Percentiles rank a stretch among this genome's conserved stretches.
Conservation (phyloP, 2,113 vertebrate species). For the Muntiacus reevesi region DNA sequence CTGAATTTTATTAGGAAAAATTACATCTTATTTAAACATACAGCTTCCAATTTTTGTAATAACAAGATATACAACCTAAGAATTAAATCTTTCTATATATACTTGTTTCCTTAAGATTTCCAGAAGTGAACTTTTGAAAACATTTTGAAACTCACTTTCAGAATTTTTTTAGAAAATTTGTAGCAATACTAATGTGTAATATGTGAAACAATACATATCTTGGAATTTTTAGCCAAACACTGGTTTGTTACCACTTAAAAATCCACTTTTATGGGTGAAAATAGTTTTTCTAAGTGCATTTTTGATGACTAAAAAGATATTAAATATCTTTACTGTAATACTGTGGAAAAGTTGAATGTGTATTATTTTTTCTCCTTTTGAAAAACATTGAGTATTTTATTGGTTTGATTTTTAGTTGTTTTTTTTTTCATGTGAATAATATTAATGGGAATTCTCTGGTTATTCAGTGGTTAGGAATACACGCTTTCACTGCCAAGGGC, state of each 20-base stretch:
- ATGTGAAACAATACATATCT: background rate
- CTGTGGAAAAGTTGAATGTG: background rate
- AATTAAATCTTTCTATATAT: background rate
- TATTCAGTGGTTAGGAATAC: background rate
- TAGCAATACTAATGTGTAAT: background rate
- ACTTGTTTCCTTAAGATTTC: background rate
- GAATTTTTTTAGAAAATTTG: background rate
- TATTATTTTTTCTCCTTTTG: background rate
- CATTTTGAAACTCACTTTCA: background rate
- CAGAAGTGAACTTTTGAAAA: background rate
- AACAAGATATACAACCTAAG: background rate
- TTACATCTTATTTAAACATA: background rate
- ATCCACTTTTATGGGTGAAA: background rate
- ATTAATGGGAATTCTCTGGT: background rate
- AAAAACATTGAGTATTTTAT: background rate
- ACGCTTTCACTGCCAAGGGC: background rate
- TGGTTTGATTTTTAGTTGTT: background rate
- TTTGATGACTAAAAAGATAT: background rate
- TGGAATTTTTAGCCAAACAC: background rate
- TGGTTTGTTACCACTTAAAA: background rate
- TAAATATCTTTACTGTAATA: background rate
- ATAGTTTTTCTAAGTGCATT: background rate
- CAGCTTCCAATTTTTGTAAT: background rate
- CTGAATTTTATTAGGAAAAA: background rate
- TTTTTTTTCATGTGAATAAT: background rate